Evolutionary conservation across 2,888 invertebrate species (phyloP).

Genomic region (Polyploca ridens): DNA sequence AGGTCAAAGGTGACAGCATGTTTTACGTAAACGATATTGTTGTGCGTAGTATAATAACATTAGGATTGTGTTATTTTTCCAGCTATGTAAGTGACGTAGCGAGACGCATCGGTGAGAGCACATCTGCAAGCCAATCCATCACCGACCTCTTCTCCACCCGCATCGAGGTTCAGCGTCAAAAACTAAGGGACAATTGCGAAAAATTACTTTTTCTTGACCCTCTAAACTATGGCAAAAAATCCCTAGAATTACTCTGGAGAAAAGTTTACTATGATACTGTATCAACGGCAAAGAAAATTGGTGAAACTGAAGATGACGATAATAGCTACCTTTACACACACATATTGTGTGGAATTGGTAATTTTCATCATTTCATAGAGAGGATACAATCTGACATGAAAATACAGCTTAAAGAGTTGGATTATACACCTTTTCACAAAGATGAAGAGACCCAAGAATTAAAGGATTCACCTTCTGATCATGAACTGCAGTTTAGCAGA

Average conservation of each 20-base stretch:
- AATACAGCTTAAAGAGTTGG: slow-evolving; percentile 88
- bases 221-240: slow-evolving; percentile 92
- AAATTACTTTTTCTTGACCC: slow-evolving; percentile 94
- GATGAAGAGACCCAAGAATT: slow-evolving; percentile 69
- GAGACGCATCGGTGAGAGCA: slow-evolving; percentile 88
- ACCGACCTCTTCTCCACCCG: slow-evolving; percentile 89
- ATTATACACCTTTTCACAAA: slow-evolving; percentile 85
- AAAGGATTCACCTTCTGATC: slow-evolving; percentile 66
- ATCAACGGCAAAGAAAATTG: slow-evolving; percentile 89
- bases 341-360: slow-evolving; percentile 93
- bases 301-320: slow-evolving; percentile 68
- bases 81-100: slow-evolving; percentile 88
- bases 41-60: slow-evolving; percentile 10
- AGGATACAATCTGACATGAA: slow-evolving; percentile 92
- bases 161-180: slow-evolving; percentile 88
- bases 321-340: slow-evolving; percentile 87
- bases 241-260: slow-evolving; percentile 96
- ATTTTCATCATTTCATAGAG: slow-evolving; percentile 93
- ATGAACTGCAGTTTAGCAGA: slow-evolving; percentile 87
- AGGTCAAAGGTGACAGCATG: slow-evolving; percentile 36
- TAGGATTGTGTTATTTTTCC: slow-evolving; percentile 45
- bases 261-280: slow-evolving; percentile 97
- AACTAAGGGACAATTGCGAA: slow-evolving; percentile 94
- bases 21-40: neutral
- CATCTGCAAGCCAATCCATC: slow-evolving; percentile 84